phyloP scores from a whole-genome alignment of 1,140 invertebrate species.

The Bombus impatiens region DNA sequence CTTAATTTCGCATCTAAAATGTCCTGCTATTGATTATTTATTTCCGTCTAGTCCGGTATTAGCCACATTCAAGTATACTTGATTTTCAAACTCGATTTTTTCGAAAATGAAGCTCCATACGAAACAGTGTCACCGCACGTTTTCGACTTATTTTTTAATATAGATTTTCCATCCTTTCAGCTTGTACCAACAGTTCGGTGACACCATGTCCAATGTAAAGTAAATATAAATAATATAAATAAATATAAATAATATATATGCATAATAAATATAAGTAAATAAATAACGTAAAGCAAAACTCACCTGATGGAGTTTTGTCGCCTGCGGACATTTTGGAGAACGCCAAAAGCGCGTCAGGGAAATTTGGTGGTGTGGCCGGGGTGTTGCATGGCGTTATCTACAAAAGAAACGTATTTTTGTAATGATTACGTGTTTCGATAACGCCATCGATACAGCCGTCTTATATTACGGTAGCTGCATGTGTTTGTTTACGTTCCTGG shows the following conservation, averaged over 20 bases:
- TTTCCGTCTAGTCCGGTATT: no score
- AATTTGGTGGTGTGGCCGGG: slow-evolving; percentile 94
- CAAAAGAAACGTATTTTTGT: slow-evolving; percentile 78
- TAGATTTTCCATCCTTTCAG: no score
- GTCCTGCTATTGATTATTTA: no score
- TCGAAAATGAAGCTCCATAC: no score
- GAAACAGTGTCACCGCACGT: no score
- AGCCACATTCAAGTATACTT: no score
- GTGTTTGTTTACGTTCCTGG: slow-evolving; percentile 34
- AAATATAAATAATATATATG: neutral
- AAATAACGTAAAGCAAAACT: slow-evolving; percentile 38
- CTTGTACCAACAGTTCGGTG: no score
- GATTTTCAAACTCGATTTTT: no score
- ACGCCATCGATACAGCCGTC: neutral
- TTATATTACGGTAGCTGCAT: neutral
- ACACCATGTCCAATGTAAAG: no score
- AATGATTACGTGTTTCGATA: neutral
- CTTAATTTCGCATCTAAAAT: no score
- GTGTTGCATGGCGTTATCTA: slow-evolving; percentile 94
- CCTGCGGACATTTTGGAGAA: slow-evolving; percentile 91
- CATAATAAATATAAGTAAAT: neutral
- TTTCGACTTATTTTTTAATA: no score
- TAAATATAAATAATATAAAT: neutral
- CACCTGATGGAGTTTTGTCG: slow-evolving; percentile 81
- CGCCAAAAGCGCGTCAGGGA: slow-evolving; percentile 91